A percentile compares a stretch with the other conserved stretches of the same genome.
Evolutionary conservation across 1,140 invertebrate genomes (phyloP).

Genomic region (Ditylenchus dipsaci): DNA sequence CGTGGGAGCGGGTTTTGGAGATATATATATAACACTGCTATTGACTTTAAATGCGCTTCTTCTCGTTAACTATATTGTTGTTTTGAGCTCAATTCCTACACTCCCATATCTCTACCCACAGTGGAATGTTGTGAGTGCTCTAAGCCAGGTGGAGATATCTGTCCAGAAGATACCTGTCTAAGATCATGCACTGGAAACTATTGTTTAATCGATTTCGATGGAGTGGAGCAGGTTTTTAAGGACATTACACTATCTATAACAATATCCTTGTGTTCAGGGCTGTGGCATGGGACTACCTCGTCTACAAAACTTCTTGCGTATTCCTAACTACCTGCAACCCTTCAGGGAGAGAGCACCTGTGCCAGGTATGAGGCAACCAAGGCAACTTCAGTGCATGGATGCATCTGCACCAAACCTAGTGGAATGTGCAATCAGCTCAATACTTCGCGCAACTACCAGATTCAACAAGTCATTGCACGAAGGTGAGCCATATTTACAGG

Average conservation of each 20-base stretch:
- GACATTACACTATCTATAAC: neutral
- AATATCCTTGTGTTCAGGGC: conserved; percentile 31
- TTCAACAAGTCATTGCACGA: conserved; percentile 52
- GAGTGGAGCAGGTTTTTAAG: conserved; percentile 47
- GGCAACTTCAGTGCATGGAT: conserved; percentile 46
- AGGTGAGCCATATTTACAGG: too few relatives aligned
- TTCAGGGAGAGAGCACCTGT: conserved; percentile 39
- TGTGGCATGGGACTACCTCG: conserved; percentile 52
- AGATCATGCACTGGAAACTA: conserved; percentile 53
- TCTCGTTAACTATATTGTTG: conserved; percentile 11
- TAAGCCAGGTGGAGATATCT: conserved; percentile 48
- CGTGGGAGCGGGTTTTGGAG: conserved; percentile 15
- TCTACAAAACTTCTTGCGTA: conserved; percentile 49
- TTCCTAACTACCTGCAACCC: conserved; percentile 41
- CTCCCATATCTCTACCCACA: conserved; percentile 42
- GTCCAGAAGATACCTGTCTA: conserved; percentile 44
- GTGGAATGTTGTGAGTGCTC: conserved; percentile 57
- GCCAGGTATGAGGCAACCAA: conserved; percentile 47
- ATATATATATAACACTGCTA: too few relatives aligned
- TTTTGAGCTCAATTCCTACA: conserved; percentile 50
- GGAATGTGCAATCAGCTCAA: conserved; percentile 54
- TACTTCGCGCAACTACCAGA: conserved; percentile 45
- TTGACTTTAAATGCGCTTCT: too few relatives aligned
- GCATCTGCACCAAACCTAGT: conserved; percentile 54
- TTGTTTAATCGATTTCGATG: conserved; percentile 56